Base-by-base conservation (phyloP, 2,888 invertebrate genomes). In the Spilosoma lubricipeda region DNA sequence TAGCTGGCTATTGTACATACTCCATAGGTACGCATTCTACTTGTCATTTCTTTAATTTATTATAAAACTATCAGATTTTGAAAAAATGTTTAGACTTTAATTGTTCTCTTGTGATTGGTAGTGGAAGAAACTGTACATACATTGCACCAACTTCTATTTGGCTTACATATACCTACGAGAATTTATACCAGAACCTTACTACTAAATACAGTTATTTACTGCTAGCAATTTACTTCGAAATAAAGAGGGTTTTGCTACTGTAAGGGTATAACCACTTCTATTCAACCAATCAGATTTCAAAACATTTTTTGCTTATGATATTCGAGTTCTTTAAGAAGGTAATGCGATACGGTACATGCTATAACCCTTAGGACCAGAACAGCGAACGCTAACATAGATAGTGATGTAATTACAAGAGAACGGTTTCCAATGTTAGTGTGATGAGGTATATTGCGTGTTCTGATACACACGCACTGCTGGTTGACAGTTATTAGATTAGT, bases 401-500 rank as follows among this genome's bases (percentile, higher is more conserved):
- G 27, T 4, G n/a, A 27, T 59, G 11, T 48, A 59, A 15, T 59
- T 15, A 59, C 27, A 59, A 27, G 59, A 15, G 59, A 59, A 27
- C 59, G 59, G 13, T 59, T 11, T 13, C 27, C 27, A 27, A 3
- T n/a, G n/a, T 27, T 59, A 56, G 11, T 9, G 59, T 59, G 27
- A 30, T 27, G 15, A 63, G 15, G 63, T 15, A 13, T 18, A 63
- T 18, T 30, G 15, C 30, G 18, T 63, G 63, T 63, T 63, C 30
- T 63, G 63, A 30, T 63, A 63, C 63, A 15, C 63, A 63, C 63
- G 63, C 30, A 63, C 27, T 63, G 63, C 30, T 7, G 30, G 63
- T 30, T 66, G 39, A 66, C 66, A 66, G 66, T 66, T 66, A 66
- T 39, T 66, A 30, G 63, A 63, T 63, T 63, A 63, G 27, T 5